Base-by-base conservation (phyloP, 2,888 invertebrate genomes). In the Cephus pygmeus region DNA sequence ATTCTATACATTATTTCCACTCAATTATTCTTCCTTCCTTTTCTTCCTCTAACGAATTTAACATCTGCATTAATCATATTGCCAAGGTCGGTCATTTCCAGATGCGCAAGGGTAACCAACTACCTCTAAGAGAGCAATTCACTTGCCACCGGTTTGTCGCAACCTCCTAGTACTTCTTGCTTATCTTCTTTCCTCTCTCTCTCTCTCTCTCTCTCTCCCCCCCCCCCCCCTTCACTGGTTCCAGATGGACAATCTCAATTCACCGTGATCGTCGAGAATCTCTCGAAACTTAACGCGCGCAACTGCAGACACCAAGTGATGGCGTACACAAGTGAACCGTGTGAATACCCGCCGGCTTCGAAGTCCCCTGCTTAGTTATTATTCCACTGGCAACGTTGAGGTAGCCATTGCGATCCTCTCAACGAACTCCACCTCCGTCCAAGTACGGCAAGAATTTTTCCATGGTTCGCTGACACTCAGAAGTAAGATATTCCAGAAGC, bases 321-420 rank as follows among this genome's bases (percentile, higher is more conserved):
- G 56, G 23, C 23, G 56, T 23, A 56, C 56, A 56, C 56, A 9
- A 56, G 23, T 9, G 56, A 56, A 56, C 6, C 56, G 34, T 71
- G 71, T 71, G 71, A 71, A 31, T 34, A 71, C 71, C 71, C 15
- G 71, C 12, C 71, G 31, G 31, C 71, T 71, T 34, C 34, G 33
- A 34, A 12, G 71, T 34, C 31, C 71, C 34, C 71, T 34, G 34
- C 71, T 71, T 71, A 34, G 71, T 71, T 71, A 71, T 71, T 34
- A 71, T 71, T 71, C 71, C 71, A 31, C 71, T 71, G 33, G 71
- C 34, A 71, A 71, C 71, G 71, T 31, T 34, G 71, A 71, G 71
- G 71, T 71, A 34, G 71, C 34, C 71, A 23, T 71, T 33, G 71
- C 31, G 34, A 71, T 71, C 71, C 71, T 71, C 71, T 71, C 31